Base-by-base conservation (phyloP, 2,113 vertebrate genomes). In the Chionomys nivalis region DNA sequence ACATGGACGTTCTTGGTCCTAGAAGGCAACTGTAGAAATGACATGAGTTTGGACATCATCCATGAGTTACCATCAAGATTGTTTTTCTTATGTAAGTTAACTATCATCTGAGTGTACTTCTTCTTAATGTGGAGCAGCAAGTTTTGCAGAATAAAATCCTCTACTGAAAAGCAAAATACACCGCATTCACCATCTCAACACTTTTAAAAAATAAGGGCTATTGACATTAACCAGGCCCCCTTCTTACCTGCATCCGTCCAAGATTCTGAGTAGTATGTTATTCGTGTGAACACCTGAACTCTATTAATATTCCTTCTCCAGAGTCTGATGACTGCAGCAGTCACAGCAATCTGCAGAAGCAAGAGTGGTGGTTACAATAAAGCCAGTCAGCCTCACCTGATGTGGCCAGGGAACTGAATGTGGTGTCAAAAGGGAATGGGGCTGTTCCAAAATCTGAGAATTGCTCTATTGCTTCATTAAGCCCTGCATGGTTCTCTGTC, bases 381-480 rank as follows among this genome's bases (percentile, higher is more conserved):
- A 87, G 52, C 10, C 36, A 82, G n/a, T 5, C 2, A 14, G 2
- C 55, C 47, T 16, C 36, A 11, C 28, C 36, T 36, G n/a, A 10
- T 17, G 5, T 42, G 23, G 24, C 31, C 31, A 49, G 55, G 4
- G 0, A 14, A 33, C 19, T 31, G 36, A 72, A 9, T 6, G 6
- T 5, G 28, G 14, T 23, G 44, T 13, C 1, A 42, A 26, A 21
- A 47, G 42, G 4, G 21, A 0, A n/a, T 4, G n/a, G 52, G 13
- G 49, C 23, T 63, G 4, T 9, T 33, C 19, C 7, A 31, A 7
- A 93, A 47, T 68, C 19, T 19, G 3, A 88, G n/a, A 7, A 36
- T 13, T 65, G 4, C 16, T 77, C 8, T 31, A 33, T 0, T 82
- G 10, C 9, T 76, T 9, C 9, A 31, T 2, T 26, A 26, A 6